Base-by-base conservation (phyloP, 2,797 vertebrate species). In the Cheirogaleus major region DNA sequence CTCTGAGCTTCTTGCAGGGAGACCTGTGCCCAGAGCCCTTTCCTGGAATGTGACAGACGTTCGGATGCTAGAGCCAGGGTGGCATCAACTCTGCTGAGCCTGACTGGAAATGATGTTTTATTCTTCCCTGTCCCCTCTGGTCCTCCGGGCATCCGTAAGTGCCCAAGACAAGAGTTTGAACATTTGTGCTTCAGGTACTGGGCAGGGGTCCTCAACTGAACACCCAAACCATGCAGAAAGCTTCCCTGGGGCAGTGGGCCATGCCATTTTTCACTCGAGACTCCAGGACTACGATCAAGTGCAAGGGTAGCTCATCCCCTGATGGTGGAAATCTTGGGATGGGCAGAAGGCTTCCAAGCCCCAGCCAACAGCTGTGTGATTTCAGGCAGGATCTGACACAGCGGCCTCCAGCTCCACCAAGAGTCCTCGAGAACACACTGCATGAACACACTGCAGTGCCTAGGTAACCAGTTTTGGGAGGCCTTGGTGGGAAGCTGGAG, bases 381-480 rank as follows among this genome's bases (percentile, higher is more conserved):
- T 45, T 63, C 15, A 17, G 38, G 69, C 35, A 86, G 61, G 61
- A 38, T 57, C 43, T 14, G 11, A 55, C 3, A 4, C 75, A 27
- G 4, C 4, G 61, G 50, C 1, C 0, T n/a, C 50, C 25, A 17
- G 32, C 17, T 38, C 45, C 2, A 5, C 73, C 5, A 4, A 57
- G 84, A 45, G 17, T 27, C 25, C 27, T 57, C 0, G 1, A 50
- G 52, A 69, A 43, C 1, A 2, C 5, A 2, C 41, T 7, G 27
- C 27, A 0, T 52, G 7, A 7, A 25, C 73, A 48, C 10, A 4
- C 32, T 7, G 32, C n/a, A 12, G 32, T 17, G 43, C 50, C 3
- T 3, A 70, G 45, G 67, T 3, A 43, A 32, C 45, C 1, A 0
- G 18, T 30, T 57, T 0, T 32, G 23, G 61, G 73, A 43, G 23